A percentile compares a stretch with the other conserved stretches of the same genome.
These are phyloP conservation scores for Corydoras maculifer DNA, from an alignment of 2,113 vertebrate species.

Conservation along the genomic window DNA sequence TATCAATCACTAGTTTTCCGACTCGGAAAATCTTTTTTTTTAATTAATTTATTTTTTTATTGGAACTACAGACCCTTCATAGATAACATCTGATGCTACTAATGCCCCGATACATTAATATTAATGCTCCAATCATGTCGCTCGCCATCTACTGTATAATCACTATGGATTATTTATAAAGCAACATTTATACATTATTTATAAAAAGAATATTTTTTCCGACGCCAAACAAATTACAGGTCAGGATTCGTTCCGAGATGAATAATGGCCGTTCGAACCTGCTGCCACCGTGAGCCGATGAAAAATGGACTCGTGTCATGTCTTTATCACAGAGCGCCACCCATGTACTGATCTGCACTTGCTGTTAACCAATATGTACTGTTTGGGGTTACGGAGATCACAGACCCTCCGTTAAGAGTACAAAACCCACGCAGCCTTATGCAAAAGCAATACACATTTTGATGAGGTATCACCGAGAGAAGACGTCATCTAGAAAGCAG, in stretches of 20 bases:
- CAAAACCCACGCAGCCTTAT: no score
- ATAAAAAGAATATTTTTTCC: neutral
- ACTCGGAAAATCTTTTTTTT: no score
- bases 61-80: no score
- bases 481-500: no score
- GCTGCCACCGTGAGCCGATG: neutral
- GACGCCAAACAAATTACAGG: neutral
- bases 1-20: neutral
- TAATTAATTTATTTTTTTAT: no score
- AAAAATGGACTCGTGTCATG: neutral
- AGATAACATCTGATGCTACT: no score
- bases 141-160: conserved; percentile 5
- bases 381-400: no score
- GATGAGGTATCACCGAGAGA: no score
- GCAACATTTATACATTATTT: neutral
- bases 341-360: no score
- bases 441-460: no score
- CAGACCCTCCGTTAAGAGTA: no score
- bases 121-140: conserved; percentile 8
- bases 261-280: neutral
- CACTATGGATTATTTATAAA: neutral
- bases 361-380: no score
- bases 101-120: neutral
- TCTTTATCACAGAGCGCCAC: neutral
- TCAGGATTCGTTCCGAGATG: neutral